Conservation (phyloP, 2,888 invertebrate genomes). For the Plebejus anna region DNA sequence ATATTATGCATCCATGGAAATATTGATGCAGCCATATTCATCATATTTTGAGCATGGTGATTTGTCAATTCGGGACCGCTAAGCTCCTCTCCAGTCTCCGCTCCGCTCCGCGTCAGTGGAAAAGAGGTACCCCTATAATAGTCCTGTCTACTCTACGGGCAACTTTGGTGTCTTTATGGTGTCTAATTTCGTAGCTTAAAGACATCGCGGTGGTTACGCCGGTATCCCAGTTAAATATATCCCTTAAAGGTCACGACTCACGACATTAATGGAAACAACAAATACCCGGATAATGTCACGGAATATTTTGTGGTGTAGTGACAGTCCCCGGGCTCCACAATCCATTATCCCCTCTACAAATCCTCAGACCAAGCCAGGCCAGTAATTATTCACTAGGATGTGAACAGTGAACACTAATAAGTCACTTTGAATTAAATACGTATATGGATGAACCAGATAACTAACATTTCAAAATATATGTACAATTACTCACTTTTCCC, state of each 20-base stretch:
- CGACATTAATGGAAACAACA: background rate
- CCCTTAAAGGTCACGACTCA: background rate
- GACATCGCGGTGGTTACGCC: background rate
- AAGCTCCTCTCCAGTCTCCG: too few species aligned
- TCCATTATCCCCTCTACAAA: conserved; percentile 15
- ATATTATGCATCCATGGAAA: too few species aligned
- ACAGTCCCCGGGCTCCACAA: background rate
- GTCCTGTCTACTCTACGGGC: too few species aligned
- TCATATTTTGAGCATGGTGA: too few species aligned
- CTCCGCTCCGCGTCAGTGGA: too few species aligned
- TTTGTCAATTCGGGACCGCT: too few species aligned
- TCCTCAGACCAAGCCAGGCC: background rate
- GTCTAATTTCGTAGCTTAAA: background rate
- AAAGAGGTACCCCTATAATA: too few species aligned
- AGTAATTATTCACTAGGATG: conserved; percentile 15
- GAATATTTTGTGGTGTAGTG: conserved; percentile 8
- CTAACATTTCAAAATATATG: background rate
- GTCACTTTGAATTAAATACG: background rate
- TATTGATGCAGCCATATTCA: too few species aligned
- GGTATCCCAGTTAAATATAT: background rate
- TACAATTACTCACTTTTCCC: too few species aligned
- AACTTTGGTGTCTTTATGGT: background rate
- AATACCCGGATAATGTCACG: conserved; percentile 8
- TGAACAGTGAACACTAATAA: conserved; percentile 17
- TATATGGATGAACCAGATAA: background rate